A percentile compares a stretch with the other conserved stretches of the same genome.
Conservation (phyloP, 2,113 vertebrate genomes). For the Numida meleagris region DNA sequence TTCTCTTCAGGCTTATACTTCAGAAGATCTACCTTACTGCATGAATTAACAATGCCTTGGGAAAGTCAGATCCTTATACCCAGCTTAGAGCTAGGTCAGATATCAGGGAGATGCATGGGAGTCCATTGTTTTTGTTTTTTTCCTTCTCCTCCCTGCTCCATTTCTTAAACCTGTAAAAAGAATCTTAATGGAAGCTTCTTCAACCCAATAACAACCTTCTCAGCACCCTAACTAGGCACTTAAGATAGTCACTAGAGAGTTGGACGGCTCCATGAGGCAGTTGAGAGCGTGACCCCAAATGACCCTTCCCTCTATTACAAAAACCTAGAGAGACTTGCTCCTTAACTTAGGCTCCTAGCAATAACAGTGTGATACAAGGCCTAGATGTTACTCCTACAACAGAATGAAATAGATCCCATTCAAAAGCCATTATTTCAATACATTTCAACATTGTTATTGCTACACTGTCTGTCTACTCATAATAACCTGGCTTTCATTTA, state of each 20-base stretch:
- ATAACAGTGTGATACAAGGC: background rate
- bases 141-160: background rate
- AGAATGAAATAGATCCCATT: background rate
- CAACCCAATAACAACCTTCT: background rate
- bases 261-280: background rate
- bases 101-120: background rate
- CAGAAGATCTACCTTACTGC: background rate
- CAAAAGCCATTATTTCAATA: background rate
- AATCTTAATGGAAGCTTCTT: background rate
- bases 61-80: background rate
- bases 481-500: background rate
- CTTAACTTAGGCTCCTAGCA: background rate
- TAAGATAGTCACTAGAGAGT: background rate
- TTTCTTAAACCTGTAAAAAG: background rate
- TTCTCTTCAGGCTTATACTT: background rate
- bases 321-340: background rate
- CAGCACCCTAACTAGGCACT: background rate
- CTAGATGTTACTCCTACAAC: background rate
- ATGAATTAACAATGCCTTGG: background rate
- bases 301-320: background rate
- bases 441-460: background rate
- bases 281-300: background rate
- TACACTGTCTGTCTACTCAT: background rate
- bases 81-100: background rate
- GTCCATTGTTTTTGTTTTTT: background rate